Base-by-base conservation (phyloP, 2,113 vertebrate species). In the Oxyura jamaicensis region DNA sequence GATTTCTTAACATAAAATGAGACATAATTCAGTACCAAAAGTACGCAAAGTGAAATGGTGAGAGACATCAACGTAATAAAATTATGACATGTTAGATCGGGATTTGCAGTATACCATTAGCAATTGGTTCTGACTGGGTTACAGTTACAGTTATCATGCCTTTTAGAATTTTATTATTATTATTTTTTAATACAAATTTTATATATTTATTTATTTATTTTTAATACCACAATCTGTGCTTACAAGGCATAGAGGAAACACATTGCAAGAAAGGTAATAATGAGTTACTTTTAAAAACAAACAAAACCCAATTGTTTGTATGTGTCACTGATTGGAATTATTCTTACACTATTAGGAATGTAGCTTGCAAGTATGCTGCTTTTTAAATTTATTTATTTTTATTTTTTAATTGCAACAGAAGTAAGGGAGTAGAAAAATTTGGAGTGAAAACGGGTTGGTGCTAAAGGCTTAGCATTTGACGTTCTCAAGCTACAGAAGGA, bases 1-100 rank as follows among this genome's bases (percentile, higher is more conserved):
- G 84, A 60, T 86, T 96, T 95, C 89, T 68, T 80, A 83, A 52
- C 91, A 72, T 95, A 97, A 98, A 97, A 92, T 42, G 63, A 94
- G 89, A 88, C 90, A 86, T 95, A 83, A 97, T 96, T 93, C 71
- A 93, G 81, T 91, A 58, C 84, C 82, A 82, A 69, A 97, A 86
- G 81, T 83, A 72, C 50, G 55, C 87, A 82, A 92, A 96, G 92
- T 81, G 76, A 95, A 97, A 95, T 96, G 75, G 58, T 94, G 85
- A 96, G 87, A 94, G 93, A 91, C 91, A 94, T 96, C 92, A 88
- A 87, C 86, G 81, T 97, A 96, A 98, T 96, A 93, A 91, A 97
- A 62, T 98, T 98, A 98, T 95, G 97, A 97, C 92, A 92, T 91
- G 82, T 97, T 97, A 96, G 91, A 95, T 97, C 96, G 97, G 96